Base-by-base conservation (phyloP, 2,888 invertebrate species). In the Epiblema foenella region DNA sequence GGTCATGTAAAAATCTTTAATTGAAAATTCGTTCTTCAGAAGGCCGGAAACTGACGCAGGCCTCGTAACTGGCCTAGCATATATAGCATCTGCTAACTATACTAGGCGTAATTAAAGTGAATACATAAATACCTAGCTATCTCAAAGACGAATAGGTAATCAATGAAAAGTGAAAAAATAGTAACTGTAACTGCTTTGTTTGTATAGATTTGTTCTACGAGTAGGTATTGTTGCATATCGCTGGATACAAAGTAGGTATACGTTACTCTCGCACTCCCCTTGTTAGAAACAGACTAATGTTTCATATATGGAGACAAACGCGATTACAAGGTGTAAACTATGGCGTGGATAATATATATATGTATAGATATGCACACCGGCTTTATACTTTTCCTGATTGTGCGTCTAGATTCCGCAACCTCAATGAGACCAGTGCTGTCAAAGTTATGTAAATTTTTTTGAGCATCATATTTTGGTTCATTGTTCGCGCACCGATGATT, bases 371-470 rank as follows among this genome's bases (percentile, higher is more conserved):
- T 42, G 46, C 2, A 9, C 7, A 42, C 42, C 1, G 17, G 24
- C 15, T 10, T 46, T 33, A 17, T 17, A 37, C 37, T 20, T 33
- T 3, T 46, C 18, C n/a, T 49, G 29, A 17, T 49, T n/a, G 17
- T 12, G n/a, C 18, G 52, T 24, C 62, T 15, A 54, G 64, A 64
- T 64, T 54, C 39, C 52, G 37, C 64, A 54, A 54, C 64, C 12
- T 51, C 15, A 20, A 60, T 5, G 39, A 39, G 24, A 62, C 58
- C 59, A 42, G 24, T n/a, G n/a, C 58, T 57, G 56, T n/a, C 69
- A 51, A 77, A 80, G 80, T 83, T 83, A 85, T 84, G 84, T 83
- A 84, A 85, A 85, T 84, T 76, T 80, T 78, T 75, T 77, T 5
- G 77, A 78, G 77, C 77, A 79, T 82, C 79, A 82, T 77, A 81